Conservation (phyloP, 2,113 vertebrate genomes). For the Mustela nigripes region DNA sequence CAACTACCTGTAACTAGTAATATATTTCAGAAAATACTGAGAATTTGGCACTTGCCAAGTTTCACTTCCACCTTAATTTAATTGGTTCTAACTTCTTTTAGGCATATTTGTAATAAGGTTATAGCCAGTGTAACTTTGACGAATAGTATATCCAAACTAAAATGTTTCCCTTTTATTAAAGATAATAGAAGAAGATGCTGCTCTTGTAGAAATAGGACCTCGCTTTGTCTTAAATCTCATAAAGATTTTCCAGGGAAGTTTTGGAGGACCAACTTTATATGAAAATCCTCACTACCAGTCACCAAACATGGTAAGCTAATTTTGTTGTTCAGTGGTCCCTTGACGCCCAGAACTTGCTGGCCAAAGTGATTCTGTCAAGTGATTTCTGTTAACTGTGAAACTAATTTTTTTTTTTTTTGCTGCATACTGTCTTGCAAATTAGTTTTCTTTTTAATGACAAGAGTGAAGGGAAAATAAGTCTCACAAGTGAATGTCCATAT, state of each 20-base stretch:
- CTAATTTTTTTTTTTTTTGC: not conserved
- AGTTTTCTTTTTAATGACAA: not conserved
- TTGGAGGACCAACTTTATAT: slow-evolving; percentile 96
- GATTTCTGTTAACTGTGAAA: not conserved
- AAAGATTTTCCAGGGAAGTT: slow-evolving; percentile 98
- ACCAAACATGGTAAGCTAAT: slow-evolving; percentile 93
- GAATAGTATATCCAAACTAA: slow-evolving; percentile 40
- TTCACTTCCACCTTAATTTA: not conserved
- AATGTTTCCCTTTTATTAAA: slow-evolving; percentile 81
- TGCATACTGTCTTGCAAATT: not conserved
- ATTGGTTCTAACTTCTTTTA: slow-evolving; percentile 7
- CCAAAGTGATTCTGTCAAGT: not conserved
- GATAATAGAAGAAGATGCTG: slow-evolving; percentile 98
- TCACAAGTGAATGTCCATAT: not conserved
- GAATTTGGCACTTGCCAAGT: not conserved
- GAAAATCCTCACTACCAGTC: slow-evolving; percentile 96
- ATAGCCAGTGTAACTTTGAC: not conserved
- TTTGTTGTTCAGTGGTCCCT: not conserved
- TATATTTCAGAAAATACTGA: slow-evolving; percentile 11
- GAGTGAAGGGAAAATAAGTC: not conserved
- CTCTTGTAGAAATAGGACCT: slow-evolving; percentile 97
- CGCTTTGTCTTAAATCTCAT: slow-evolving; percentile 98
- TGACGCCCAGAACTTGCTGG: not conserved
- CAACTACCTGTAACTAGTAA: not conserved
- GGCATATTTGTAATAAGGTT: not conserved